Evolutionary conservation across 2,797 vertebrate genomes (phyloP), one percentile per base, ranked within the genome.

Genomic region (Eulemur mongoz): DNA sequence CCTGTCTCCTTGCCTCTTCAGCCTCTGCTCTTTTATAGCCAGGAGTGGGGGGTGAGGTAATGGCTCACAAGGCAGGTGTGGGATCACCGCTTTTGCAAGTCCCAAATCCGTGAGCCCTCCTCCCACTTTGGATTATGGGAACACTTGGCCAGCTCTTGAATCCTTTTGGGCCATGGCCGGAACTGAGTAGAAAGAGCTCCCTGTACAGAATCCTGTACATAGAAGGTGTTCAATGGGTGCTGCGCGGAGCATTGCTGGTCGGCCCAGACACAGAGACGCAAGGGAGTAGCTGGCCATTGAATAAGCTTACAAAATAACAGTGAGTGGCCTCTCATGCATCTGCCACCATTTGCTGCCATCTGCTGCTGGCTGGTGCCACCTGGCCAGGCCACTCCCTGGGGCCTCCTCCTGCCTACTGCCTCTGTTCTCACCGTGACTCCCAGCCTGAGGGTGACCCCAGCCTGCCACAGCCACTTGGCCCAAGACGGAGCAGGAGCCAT

Each of bases 261-360:
- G 13, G 65, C 80, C 89, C 4, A 14, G 50, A 48, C 35, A 11
- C 10, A 0, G 73, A 84, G n/a, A 35, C n/a, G 23, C 18, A 61
- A 23, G n/a, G 27, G 45, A 3, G n/a, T 57, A 23, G 57, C 67
- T 14, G 67, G 38, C 7, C 5, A 3, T 35, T n/a, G 90, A 85
- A 79, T 38, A 50, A 43, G 65, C 95, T 73, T 93, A 38, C 97
- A 92, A 80, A 91, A 99, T 99, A 98, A 98, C 99, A 98, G 99
- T 99, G 98, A 98, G 98, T 98, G 48, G n/a, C 0, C 18, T 50
- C 2, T 72, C 25, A 48, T 8, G 38, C 23, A 95, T 95, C 96
- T 61, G 32, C 69, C 18, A 20, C 3, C 40, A 98, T 98, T 98
- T 78, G n/a, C 43, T 23, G 93, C 90, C 97, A 96, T 98, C 93